Percentiles rank a stretch among this genome's conserved stretches.
phyloP scores from a whole-genome alignment of 1,140 invertebrate genomes.

The Drosophila micromelanica region DNA sequence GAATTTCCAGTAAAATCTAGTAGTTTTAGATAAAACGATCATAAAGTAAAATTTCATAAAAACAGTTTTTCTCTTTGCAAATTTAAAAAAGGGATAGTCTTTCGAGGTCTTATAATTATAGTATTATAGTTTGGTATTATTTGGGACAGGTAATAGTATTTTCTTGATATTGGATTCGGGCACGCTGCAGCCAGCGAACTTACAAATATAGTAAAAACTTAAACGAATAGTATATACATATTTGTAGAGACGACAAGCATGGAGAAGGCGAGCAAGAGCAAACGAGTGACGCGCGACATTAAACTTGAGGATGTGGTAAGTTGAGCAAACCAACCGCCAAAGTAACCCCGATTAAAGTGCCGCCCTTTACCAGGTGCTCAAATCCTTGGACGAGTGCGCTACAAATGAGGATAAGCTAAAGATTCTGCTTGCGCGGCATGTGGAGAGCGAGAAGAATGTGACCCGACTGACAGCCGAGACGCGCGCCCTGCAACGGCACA shows the following conservation, averaged over 20 bases:
- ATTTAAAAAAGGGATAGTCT: neutral
- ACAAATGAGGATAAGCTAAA: slow-evolving; percentile 90
- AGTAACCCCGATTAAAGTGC: slow-evolving; percentile 4
- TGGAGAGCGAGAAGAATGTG: slow-evolving; percentile 91
- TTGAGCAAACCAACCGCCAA: neutral
- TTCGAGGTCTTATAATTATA: neutral
- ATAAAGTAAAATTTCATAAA: neutral
- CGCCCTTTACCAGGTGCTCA: slow-evolving; percentile 87
- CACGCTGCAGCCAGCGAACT: slow-evolving; percentile 16
- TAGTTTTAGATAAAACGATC: neutral
- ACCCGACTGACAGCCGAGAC: slow-evolving; percentile 88
- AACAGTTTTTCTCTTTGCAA: neutral
- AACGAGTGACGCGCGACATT: slow-evolving; percentile 68
- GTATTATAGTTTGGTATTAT: slow-evolving; percentile 4
- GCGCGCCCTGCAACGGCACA: slow-evolving; percentile 89
- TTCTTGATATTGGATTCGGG: neutral
- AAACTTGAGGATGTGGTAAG: slow-evolving; percentile 78
- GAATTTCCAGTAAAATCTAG: too few relatives aligned
- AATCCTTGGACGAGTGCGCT: slow-evolving; percentile 88
- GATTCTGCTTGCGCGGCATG: slow-evolving; percentile 90
- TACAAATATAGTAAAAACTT: slow-evolving; percentile 74
- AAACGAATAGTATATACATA: slow-evolving; percentile 50
- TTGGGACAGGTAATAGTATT: neutral
- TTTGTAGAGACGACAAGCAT: slow-evolving; percentile 56
- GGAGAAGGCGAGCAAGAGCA: slow-evolving; percentile 71